These are phyloP conservation scores for Oligia latruncula DNA, from an alignment of 2,888 invertebrate genomes.

Conservation along the genomic window DNA sequence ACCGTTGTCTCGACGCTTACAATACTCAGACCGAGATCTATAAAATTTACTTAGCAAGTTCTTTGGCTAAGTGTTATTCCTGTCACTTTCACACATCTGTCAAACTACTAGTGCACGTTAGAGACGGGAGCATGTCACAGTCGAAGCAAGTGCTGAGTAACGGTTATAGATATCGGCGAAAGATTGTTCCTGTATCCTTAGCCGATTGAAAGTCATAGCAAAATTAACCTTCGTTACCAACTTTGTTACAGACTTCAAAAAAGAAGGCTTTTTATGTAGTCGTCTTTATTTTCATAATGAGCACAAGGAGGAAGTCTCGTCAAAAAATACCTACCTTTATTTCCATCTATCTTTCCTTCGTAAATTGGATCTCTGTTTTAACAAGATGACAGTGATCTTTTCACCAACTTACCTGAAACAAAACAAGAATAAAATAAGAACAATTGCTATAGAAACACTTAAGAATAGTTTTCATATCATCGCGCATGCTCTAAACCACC, in stretches of 20 bases:
- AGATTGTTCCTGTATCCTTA: not conserved
- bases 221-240: not conserved
- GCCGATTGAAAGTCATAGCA: not conserved
- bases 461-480: not conserved
- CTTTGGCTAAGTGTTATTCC: not conserved
- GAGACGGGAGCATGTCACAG: not conserved
- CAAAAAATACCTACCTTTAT: slow-evolving; percentile 20
- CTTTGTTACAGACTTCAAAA: not conserved
- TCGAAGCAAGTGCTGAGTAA: not conserved
- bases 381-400: slow-evolving; percentile 41
- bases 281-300: slow-evolving; percentile 32
- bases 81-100: not conserved
- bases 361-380: slow-evolving; percentile 30
- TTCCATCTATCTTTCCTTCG: slow-evolving; percentile 4
- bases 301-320: not conserved
- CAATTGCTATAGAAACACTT: not conserved
- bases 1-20: not conserved
- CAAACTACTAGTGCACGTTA: no score
- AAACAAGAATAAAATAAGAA: slow-evolving; percentile 32
- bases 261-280: not conserved
- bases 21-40: not conserved
- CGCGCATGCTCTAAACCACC: not conserved
- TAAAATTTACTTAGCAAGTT: not conserved
- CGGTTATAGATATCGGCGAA: not conserved
- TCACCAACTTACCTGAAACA: slow-evolving; percentile 63